These are phyloP conservation scores for Nycticebus coucang DNA, from an alignment of 2,113 vertebrate genomes.

Conservation along the genomic window DNA sequence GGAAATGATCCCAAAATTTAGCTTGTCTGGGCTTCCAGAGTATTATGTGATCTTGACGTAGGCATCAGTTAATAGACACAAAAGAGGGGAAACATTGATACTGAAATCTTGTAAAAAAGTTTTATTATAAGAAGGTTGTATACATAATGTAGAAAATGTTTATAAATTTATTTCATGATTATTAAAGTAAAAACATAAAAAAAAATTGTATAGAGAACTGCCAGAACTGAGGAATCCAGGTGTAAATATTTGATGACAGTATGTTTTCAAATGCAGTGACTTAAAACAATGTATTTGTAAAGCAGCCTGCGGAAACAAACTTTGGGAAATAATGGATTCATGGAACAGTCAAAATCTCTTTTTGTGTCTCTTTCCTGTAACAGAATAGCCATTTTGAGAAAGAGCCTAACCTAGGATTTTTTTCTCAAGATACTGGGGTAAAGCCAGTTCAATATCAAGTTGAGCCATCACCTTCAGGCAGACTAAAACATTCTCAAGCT, in stretches of 20 bases:
- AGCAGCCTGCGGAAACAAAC: not conserved
- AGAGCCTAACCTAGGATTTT: not conserved
- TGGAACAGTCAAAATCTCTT: not conserved
- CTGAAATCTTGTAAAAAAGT: not conserved
- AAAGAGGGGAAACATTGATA: not conserved
- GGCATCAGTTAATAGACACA: not conserved
- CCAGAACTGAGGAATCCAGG: not conserved
- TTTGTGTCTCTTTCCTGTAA: not conserved
- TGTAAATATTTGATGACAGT: not conserved
- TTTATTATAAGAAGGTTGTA: not conserved
- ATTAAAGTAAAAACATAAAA: not conserved
- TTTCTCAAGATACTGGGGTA: not conserved
- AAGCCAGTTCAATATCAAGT: not conserved
- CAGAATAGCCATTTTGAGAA: not conserved
- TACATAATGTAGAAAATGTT: not conserved
- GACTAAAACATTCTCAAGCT: conserved; percentile 1
- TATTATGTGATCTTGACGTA: not conserved
- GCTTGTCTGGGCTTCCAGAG: not conserved
- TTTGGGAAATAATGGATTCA: not conserved
- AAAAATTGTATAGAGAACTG: not conserved
- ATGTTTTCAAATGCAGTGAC: not conserved
- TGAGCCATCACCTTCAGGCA: not conserved
- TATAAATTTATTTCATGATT: not conserved
- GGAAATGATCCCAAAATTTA: not conserved
- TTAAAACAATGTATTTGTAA: not conserved